Evolutionary conservation across 2,113 vertebrate species (phyloP).

Genomic region (Tragelaphus imberbis): DNA sequence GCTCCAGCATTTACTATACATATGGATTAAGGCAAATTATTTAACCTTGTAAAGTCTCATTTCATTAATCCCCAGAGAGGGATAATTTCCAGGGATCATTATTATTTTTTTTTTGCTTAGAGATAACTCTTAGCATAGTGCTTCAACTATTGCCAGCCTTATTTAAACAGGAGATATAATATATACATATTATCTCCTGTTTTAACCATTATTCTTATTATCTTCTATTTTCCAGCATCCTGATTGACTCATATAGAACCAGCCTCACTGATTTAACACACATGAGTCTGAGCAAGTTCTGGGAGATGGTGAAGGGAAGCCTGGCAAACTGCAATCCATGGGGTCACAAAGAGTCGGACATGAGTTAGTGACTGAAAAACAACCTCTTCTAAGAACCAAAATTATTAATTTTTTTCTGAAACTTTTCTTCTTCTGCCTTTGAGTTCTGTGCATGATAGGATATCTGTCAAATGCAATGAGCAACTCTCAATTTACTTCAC

Average conservation of each 20-base stretch:
- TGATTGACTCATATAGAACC: not conserved
- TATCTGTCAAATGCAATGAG: not conserved
- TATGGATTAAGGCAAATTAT: not conserved
- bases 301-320: not conserved
- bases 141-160: not conserved
- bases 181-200: not conserved
- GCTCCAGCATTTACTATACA: not conserved
- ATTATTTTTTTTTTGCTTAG: not conserved
- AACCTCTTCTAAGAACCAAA: not conserved
- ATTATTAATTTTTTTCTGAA: not conserved
- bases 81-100: not conserved
- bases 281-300: not conserved
- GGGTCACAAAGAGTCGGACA: not conserved
- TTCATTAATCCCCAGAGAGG: not conserved
- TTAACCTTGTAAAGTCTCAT: not conserved
- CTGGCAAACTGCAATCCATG: not conserved
- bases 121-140: not conserved
- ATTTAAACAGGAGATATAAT: not conserved
- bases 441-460: not conserved
- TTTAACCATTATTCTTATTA: not conserved
- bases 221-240: not conserved
- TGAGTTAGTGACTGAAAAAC: not conserved
- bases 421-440: not conserved
- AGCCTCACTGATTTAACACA: not conserved
- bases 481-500: not conserved